Evolutionary conservation across 2,797 vertebrate species (phyloP).

Genomic region (Argya squamiceps): DNA sequence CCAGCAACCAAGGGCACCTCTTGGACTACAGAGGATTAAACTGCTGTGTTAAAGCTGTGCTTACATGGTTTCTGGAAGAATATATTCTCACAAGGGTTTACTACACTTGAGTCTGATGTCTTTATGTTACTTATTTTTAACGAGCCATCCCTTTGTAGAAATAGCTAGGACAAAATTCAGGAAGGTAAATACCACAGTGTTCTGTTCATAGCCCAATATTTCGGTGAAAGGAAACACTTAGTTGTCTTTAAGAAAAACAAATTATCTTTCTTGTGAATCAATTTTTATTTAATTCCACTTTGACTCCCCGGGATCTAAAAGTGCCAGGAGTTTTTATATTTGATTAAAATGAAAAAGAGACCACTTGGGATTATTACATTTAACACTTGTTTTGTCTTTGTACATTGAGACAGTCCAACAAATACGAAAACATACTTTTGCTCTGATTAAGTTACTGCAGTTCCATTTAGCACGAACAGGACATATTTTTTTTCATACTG

Average conservation of each 20-base stretch:
- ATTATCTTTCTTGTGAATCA: neutral
- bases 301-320: neutral
- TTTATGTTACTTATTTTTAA: neutral
- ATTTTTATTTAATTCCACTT: neutral
- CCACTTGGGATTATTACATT: neutral
- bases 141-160: neutral
- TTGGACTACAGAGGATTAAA: conserved; percentile 67
- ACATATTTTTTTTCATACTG: neutral
- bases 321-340: neutral
- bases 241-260: neutral
- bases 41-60: neutral
- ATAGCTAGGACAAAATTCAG: neutral
- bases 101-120: neutral
- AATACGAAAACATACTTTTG: neutral
- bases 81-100: neutral
- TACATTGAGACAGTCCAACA: neutral
- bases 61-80: fast-evolving
- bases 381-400: neutral
- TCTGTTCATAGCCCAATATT: neutral
- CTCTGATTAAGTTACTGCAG: neutral
- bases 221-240: neutral
- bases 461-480: neutral
- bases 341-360: neutral
- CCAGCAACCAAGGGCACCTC: conserved; percentile 64
- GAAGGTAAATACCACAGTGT: neutral